Conservation (phyloP, 2,113 vertebrate species). For the Poicephalus meyeri region DNA sequence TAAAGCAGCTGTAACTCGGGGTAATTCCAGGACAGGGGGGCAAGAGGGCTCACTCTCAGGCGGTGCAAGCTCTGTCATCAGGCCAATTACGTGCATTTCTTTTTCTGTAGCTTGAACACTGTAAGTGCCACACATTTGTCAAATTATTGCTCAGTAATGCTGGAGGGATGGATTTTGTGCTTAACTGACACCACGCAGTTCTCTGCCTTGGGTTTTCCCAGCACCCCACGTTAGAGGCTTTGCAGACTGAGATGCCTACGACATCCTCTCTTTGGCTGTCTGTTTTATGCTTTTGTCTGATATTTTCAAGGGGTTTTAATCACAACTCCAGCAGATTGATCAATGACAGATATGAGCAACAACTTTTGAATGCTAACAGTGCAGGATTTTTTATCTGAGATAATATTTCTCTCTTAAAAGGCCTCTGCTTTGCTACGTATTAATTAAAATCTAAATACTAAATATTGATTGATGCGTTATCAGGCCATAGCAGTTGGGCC, state of each 20-base stretch:
- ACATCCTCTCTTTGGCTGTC: constrained; percentile 39
- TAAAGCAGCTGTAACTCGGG: not conserved
- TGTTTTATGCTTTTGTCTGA: constrained; percentile 72
- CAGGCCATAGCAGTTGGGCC: constrained; percentile 93
- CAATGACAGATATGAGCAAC: constrained; percentile 92
- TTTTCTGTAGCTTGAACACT: not conserved
- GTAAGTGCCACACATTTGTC: not conserved
- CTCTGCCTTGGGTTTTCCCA: not conserved
- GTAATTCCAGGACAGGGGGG: accelerated
- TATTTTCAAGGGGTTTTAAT: constrained; percentile 87
- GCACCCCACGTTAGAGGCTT: accelerated
- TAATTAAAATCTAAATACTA: constrained; percentile 99
- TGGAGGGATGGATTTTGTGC: not conserved
- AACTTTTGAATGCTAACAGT: constrained; percentile 84
- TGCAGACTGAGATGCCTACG: not conserved
- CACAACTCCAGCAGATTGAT: constrained; percentile 84
- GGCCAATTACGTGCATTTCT: accelerated
- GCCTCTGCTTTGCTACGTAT: constrained; percentile 86
- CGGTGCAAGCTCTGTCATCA: not conserved
- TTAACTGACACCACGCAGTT: accelerated
- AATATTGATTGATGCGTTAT: constrained; percentile 99
- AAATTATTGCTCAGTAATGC: not conserved
- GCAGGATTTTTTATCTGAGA: constrained; percentile 88
- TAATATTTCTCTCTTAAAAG: constrained; percentile 96
- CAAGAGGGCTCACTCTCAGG: not conserved